Evolutionary conservation across 2,888 invertebrate genomes (phyloP), one percentile per base, ranked within the genome.

Genomic region (Peribatodes rhomboidaria): DNA sequence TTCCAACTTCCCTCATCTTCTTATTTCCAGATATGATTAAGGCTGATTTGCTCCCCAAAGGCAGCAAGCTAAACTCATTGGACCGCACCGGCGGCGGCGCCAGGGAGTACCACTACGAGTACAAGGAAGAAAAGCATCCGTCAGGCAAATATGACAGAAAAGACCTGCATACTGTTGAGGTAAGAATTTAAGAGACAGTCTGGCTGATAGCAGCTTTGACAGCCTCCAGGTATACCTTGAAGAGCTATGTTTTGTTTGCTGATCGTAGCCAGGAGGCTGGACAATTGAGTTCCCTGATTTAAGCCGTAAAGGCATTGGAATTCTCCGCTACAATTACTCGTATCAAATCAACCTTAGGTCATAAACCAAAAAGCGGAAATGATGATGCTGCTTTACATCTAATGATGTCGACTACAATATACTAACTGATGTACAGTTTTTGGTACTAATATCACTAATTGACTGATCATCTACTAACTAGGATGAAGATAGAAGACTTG

Each of bases 41-140:
- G 77, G 82, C 90, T 37, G 93, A 94, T 55, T 80, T 93, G 53
- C 75, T 94, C 33, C 94, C 94, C 1, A 88, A 88, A 62, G 89
- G 89, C 74, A 91, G 92, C 73, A 93, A 93, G 81, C 80, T 93
- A 75, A 88, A 91, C 75, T 88, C 91, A 0, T 67, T 92, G 20
- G 86, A 85, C 0, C 78, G 85, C 18, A 78, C 81, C 35, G 84
- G 83, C 1, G 70, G 72, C 1, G 71, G 77, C 2, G 72, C 85
- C 41, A 76, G 93, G 69, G 93, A 94, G 79, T 94, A 92, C 83
- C 93, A 93, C 76, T 94, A 93, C 69, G 94, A 94, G 73, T 93
- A 94, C 75, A 91, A 90, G 33, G 94, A 94, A 70, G 93, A 94
- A 78, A 91, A 87, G 57, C 89, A 86, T 55, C 94, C 94, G 11